Base-by-base conservation (phyloP, 2,888 invertebrate genomes). In the Hirtodrosophila trivittata region DNA sequence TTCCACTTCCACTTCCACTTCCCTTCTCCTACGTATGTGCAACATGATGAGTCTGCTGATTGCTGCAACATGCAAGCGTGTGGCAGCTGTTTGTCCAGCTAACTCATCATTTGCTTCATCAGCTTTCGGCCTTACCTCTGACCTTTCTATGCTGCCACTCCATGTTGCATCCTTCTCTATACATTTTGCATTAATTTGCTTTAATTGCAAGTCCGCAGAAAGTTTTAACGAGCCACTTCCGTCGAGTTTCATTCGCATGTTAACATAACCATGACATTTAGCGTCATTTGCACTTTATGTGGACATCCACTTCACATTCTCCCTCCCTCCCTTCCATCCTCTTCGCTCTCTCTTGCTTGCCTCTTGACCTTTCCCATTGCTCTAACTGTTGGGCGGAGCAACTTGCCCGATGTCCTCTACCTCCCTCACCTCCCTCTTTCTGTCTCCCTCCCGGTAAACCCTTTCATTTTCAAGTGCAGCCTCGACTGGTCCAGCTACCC, bases 251-350 rank as follows among this genome's bases (percentile, higher is more conserved):
- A 75, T 81, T 80, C 87, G 86, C 88, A 86, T 88, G 87, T 87
- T 84, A 89, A 88, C 85, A 82, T 78, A 88, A 77, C 89, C 87
- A 83, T 87, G 89, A 88, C 87, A 87, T 89, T 88, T 86, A 75
- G 77, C 80, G 77, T 82, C 73, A 78, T 77, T 72, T 62, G 52
- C 54, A 80, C 64, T 70, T 77, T 74, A 76, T 75, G 60, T 66
- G 63, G 60, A 37, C 64, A 43, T 10, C 42, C 10, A 18, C 10
- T 7, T 9, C 38, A 14, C 30, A 35, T 26, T 10, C 37, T 6
- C 25, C 3, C 39, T 26, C 1, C 16, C 32, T 10, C 13, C 13
- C 35, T 6, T 14, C 32, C 33, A 21, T 25, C 33, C 1, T 33
- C 13, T 21, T 1, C n/a, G n/a, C n/a, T n/a, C n/a, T n/a, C n/a